Base-by-base conservation (phyloP, 2,113 vertebrate genomes). In the Lepisosteus oculatus region DNA sequence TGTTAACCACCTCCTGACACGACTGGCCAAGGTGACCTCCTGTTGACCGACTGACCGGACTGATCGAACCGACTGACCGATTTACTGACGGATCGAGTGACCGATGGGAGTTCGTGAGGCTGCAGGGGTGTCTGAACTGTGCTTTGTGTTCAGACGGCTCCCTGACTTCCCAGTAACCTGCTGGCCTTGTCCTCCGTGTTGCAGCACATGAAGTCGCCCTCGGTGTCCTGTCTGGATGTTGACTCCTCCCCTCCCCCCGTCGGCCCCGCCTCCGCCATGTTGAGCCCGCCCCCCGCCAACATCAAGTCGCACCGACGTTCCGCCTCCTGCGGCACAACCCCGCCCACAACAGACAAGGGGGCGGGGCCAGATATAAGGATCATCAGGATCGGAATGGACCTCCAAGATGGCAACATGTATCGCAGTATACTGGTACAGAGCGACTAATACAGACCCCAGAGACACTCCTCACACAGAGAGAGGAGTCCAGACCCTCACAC, bases 231-330 rank as follows among this genome's bases (percentile, higher is more conserved):
- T 29, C 86, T 97, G 88, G 94, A 96, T 71, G 89, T 90, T 0
- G 93, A 81, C 43, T 82, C 90, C 3, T 88, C 76, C 65, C 87
- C 13, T 44, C 75, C 76, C 41, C 77, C 80, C 74, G 83, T 55
- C 4, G 88, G 87, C 44, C 86, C 87, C 78, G 83, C 68, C 71
- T 87, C 85, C 0, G 83, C 84, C 1, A n/a, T 72, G 0, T 62
- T 86, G 79, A 78, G 89, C 51, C 88, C 92, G 6, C 81, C 91
- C 64, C 88, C 84, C n/a, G 55, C 65, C 69, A 83, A 83, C 8
- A 66, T 84, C 12, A 93, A 92, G 65, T 93, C 92, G 1, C 95
- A 97, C 80, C 92, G 94, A n/a, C 93, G 95, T n/a, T 96, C 95
- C 0, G 93, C 93, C 59, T 97, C 95, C 66, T 97, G 95, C 45